phyloP scores from a whole-genome alignment of 2,113 vertebrate genomes.

The Ursus arctos region DNA sequence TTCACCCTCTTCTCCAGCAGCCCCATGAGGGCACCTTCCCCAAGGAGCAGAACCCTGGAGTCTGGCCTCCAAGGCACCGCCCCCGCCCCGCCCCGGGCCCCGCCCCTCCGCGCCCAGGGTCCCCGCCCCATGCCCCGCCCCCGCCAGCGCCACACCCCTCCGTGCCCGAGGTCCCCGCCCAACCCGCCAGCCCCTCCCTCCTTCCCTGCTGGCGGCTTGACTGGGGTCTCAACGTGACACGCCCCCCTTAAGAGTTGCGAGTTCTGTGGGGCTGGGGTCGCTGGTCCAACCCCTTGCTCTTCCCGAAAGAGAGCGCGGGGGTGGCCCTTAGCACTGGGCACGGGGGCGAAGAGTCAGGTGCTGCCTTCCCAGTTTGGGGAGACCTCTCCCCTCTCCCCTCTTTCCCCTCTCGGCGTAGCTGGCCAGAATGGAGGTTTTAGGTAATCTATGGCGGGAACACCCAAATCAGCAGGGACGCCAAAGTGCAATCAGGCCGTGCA shows the following conservation, averaged over 20 bases:
- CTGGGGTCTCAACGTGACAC: not conserved
- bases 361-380: not conserved
- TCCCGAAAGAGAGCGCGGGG: no score
- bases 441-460: not conserved
- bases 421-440: not conserved
- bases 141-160: not conserved
- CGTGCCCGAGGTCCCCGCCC: not conserved
- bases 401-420: not conserved
- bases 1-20: no score
- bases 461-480: no score
- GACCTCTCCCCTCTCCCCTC: not conserved
- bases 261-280: not conserved
- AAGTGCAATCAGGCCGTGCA: not conserved
- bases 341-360: not conserved
- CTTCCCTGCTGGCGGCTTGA: not conserved
- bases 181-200: not conserved
- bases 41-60: no score
- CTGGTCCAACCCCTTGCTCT: not conserved
- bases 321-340: rapidly evolving
- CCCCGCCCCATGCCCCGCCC: no score
- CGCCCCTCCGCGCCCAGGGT: no score
- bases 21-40: not conserved
- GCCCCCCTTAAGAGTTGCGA: not conserved
- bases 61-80: rapidly evolving
- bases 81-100: no score